Evolutionary conservation across 2,113 vertebrate species (phyloP), one percentile per base, ranked within the genome.

Genomic region (Crotalus horridus): DNA sequence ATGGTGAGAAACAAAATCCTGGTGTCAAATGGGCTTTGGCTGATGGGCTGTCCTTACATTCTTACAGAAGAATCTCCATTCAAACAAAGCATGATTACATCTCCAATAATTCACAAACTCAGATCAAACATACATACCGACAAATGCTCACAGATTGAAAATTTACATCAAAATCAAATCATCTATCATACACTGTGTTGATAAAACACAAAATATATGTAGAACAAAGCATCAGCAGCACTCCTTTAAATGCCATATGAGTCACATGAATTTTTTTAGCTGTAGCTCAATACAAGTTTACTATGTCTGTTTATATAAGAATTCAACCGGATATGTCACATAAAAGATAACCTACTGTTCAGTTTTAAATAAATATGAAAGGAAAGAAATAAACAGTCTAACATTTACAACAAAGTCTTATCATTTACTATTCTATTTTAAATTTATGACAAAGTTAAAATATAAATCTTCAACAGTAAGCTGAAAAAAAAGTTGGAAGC

Each of bases 291-390:
- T 90, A 15, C 4, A 81, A 33, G 24, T 12, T 93, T 87, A 88
- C 90, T 91, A 91, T 92, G n/a, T 53, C 81, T 23, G 90, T 61
- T 39, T 85, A 55, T 93, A n/a, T 29, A 48, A 64, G 48, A 10
- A 94, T 90, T 54, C 87, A 92, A 91, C 74, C 29, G 59, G 56
- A 91, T 33, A 13, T 51, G 89, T 85, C 56, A 58, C 0, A 92
- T 15, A 20, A 9, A 89, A 74, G 15, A 81, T 81, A 39, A 81
- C n/a, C n/a, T 81, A 81, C 6, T n/a, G 69, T 39, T 81, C 61
- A 17, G n/a, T 81, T 81, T 81, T 81, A 81, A 39, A 81, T 33
- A 81, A 33, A 39, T 81, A 81, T 15, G 6, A 81, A 39, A 81
- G 17, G 69, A 81, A 81, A 81, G 69, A 2, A 15, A 81, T 81